Percentiles rank a stretch among this genome's conserved stretches.
These are phyloP conservation scores for Hipposideros armiger DNA, from an alignment of 2,113 vertebrate genomes.

Conservation along the genomic window DNA sequence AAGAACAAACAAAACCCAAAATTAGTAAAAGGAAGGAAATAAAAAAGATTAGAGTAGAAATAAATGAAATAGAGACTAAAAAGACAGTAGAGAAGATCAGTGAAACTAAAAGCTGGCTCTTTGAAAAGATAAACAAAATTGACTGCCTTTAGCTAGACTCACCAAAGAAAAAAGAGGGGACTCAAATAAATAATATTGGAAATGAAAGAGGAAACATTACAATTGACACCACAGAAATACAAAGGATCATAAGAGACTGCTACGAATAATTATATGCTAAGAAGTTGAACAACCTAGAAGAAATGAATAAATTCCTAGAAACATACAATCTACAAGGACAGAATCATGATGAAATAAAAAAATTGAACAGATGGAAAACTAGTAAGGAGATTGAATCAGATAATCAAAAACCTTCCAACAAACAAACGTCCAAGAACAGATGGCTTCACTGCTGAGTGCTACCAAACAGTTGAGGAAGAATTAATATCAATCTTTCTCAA, in stretches of 20 bases:
- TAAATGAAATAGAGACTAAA: background rate
- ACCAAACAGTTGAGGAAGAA: background rate
- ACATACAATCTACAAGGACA: background rate
- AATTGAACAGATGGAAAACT: background rate
- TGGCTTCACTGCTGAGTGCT: background rate
- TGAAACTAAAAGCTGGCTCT: background rate
- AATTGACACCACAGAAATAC: background rate
- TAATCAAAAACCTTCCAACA: background rate
- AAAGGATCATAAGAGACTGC: background rate
- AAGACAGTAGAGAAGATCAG: background rate
- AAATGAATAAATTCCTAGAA: background rate
- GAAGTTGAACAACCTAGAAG: too few relatives aligned
- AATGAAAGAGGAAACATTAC: background rate
- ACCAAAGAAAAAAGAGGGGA: background rate
- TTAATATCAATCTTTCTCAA: background rate
- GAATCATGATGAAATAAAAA: background rate
- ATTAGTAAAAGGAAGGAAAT: background rate
- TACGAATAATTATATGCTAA: background rate
- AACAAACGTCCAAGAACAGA: background rate
- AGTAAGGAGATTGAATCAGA: background rate
- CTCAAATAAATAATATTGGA: background rate
- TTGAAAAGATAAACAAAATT: background rate
- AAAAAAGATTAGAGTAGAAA: background rate
- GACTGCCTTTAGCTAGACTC: background rate
- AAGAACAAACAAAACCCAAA: background rate